Percentiles rank a stretch among this genome's conserved stretches.
phyloP scores from a whole-genome alignment of 2,113 vertebrate species.

The Vulpes vulpes region DNA sequence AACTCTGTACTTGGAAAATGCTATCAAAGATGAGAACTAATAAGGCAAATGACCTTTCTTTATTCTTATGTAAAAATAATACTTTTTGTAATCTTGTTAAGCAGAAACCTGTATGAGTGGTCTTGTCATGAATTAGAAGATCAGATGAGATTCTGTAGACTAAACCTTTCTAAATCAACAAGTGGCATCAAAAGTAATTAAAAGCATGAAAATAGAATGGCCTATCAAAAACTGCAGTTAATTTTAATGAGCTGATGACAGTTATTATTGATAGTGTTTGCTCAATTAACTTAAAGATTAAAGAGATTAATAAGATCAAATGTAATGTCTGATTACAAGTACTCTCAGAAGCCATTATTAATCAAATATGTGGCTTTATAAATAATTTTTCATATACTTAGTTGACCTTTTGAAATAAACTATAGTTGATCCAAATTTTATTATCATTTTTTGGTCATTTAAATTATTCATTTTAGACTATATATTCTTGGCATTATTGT shows the following conservation, averaged over 20 bases:
- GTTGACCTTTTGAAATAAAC: not conserved
- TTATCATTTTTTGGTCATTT: not conserved
- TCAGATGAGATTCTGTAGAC: not conserved
- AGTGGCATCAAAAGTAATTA: slow-evolving; percentile 38
- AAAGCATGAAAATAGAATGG: not conserved
- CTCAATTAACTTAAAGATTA: slow-evolving; percentile 55
- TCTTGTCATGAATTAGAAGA: not conserved
- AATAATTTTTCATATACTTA: not conserved
- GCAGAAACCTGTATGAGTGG: not conserved
- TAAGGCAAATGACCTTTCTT: not conserved
- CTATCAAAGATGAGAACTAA: not conserved
- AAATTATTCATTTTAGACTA: not conserved
- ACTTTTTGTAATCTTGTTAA: not conserved
- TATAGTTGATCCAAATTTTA: not conserved
- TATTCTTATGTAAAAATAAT: not conserved
- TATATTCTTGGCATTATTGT: not conserved
- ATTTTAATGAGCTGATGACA: slow-evolving; percentile 43
- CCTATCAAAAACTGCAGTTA: not conserved
- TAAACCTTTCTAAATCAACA: slow-evolving; percentile 43
- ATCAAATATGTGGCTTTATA: not conserved
- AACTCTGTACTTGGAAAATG: not conserved
- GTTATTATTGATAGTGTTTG: slow-evolving; percentile 6
- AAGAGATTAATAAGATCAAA: not conserved
- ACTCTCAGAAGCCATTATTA: not conserved
- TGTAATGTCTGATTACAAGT: not conserved